A percentile compares a stretch with the other conserved stretches of the same genome.
phyloP scores from a whole-genome alignment of 2,113 vertebrate species.

The Hirundichthys speculiger region DNA sequence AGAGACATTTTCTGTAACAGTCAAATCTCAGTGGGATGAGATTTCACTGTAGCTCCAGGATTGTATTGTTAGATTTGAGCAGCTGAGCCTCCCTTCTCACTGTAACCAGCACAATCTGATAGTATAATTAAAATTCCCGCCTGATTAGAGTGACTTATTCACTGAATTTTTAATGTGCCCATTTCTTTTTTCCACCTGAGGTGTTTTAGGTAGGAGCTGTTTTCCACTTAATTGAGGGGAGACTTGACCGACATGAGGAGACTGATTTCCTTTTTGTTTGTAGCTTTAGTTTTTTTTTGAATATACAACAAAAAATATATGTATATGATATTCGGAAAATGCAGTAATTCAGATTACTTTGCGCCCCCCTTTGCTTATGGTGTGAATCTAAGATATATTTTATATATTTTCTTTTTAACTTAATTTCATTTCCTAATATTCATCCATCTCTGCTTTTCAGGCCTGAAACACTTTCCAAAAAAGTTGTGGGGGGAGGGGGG shows the following conservation, averaged over 20 bases:
- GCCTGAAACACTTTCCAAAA: too few relatives aligned
- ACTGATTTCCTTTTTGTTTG: not conserved
- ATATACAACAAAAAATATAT: too few relatives aligned
- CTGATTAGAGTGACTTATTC: constrained; percentile 51
- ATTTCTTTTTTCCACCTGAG: not conserved
- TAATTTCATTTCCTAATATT: too few relatives aligned
- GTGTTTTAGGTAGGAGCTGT: constrained; percentile 27
- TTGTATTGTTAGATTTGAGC: constrained; percentile 25
- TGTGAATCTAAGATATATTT: too few relatives aligned
- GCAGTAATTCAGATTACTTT: too few relatives aligned
- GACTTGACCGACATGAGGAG: constrained; percentile 3
- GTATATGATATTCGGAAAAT: too few relatives aligned
- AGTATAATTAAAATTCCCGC: constrained; percentile 52
- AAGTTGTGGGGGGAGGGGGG: too few relatives aligned
- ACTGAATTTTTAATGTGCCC: constrained; percentile 33
- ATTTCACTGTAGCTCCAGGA: not conserved
- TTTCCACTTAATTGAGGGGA: constrained; percentile 10
- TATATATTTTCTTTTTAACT: too few relatives aligned
- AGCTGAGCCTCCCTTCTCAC: constrained; percentile 39
- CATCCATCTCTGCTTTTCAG: too few relatives aligned
- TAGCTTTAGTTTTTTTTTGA: too few relatives aligned
- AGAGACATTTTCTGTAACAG: constrained; percentile 11
- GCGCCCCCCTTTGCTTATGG: too few relatives aligned
- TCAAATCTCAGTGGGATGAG: constrained; percentile 17
- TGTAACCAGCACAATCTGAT: constrained; percentile 45